phyloP scores from a whole-genome alignment of 2,113 vertebrate genomes.

The Laterallus jamaicensis region DNA sequence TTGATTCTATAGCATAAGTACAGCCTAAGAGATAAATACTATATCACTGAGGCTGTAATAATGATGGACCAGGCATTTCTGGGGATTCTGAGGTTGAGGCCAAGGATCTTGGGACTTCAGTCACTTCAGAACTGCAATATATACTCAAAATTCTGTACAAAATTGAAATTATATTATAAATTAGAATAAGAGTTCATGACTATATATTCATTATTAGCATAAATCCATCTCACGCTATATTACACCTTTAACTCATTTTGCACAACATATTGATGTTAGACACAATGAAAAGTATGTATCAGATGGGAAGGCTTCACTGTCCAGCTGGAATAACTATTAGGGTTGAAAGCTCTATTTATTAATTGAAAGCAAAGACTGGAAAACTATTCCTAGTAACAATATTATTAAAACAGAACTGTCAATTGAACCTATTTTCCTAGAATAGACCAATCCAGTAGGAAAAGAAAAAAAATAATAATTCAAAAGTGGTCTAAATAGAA shows the following conservation, averaged over 20 bases:
- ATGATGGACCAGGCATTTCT: not conserved
- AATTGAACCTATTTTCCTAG: not conserved
- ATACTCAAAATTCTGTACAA: not conserved
- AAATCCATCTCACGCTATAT: not conserved
- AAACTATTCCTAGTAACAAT: not conserved
- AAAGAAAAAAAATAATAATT: not conserved
- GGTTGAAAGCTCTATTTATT: not conserved
- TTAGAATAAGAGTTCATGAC: not conserved
- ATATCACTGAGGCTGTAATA: not conserved
- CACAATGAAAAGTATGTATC: not conserved
- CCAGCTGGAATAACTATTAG: not conserved
- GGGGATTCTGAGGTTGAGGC: not conserved
- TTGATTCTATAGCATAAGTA: not conserved
- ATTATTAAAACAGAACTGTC: not conserved
- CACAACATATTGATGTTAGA: not conserved
- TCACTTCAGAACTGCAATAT: not conserved
- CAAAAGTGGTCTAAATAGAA: not conserved
- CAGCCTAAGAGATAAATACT: not conserved
- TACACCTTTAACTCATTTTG: conserved; percentile 4
- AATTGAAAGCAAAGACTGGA: conserved; percentile 13
- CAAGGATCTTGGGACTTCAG: not conserved
- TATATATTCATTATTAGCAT: not conserved
- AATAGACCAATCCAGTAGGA: not conserved
- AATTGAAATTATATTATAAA: not conserved
- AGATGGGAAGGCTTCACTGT: not conserved